Percentiles rank a stretch among this genome's conserved stretches.
These are phyloP conservation scores for Bombylius discolor DNA, from an alignment of 2,888 invertebrate species.

Conservation along the genomic window DNA sequence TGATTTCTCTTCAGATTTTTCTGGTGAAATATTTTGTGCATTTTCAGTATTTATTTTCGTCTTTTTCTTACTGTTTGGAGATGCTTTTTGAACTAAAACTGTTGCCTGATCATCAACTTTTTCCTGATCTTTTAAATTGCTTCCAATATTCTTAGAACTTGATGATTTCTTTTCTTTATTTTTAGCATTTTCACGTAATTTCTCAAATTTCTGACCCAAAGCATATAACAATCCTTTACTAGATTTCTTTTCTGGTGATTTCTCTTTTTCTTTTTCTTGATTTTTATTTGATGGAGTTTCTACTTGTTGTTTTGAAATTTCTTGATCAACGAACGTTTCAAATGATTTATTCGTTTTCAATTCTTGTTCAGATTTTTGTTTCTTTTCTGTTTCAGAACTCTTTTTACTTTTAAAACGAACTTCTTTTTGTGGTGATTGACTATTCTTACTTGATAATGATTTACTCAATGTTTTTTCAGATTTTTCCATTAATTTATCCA, in stretches of 20 bases:
- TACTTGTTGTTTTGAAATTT: slow-evolving; percentile 17
- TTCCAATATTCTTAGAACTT: slow-evolving; percentile 15
- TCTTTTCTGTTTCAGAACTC: slow-evolving; percentile 18
- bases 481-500: slow-evolving; percentile 12
- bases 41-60: not conserved
- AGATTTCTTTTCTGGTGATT: slow-evolving; percentile 46
- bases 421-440: not conserved
- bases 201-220: slow-evolving; percentile 65
- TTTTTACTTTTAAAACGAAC: slow-evolving; percentile 14
- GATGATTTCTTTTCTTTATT: slow-evolving; percentile 29
- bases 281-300: slow-evolving; percentile 21
- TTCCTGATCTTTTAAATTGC: slow-evolving; percentile 8
- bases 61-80: not conserved
- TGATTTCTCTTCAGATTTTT: slow-evolving; percentile 17
- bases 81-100: no score
- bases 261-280: slow-evolving; percentile 30
- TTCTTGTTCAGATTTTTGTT: slow-evolving; percentile 4
- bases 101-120: slow-evolving; percentile 15
- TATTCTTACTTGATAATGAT: not conserved
- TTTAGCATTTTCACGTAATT: slow-evolving; percentile 44
- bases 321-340: slow-evolving; percentile 18
- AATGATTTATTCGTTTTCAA: slow-evolving; percentile 4
- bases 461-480: slow-evolving; percentile 2
- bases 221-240: slow-evolving; percentile 53
- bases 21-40: not conserved